Base-by-base conservation (phyloP, 2,797 vertebrate genomes). In the Okamejei kenojei region DNA sequence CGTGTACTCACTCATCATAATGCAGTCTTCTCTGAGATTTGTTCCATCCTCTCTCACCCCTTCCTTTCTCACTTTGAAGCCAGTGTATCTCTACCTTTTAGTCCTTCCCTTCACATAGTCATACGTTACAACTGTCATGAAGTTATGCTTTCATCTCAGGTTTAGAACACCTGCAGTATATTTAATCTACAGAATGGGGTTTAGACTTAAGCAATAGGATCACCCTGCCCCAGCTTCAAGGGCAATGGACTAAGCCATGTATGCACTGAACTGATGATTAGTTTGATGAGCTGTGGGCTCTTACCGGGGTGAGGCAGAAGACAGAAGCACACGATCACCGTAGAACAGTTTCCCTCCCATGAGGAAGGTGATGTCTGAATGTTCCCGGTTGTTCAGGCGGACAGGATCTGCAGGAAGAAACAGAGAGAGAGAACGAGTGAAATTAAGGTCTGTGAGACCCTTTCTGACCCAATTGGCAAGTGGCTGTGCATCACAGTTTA, bases 321-420 rank as follows among this genome's bases (percentile, higher is more conserved):
- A 96, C 90, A 97, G 96, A 95, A 97, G 94, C 93, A 97, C 97
- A 94, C 97, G 97, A 93, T 97, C 97, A 94, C 97, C 97, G 95
- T 97, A 97, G 96, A 97, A 97, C 0, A 97, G 97, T 94, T 97
- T 97, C 93, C 96, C 97, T 93, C 97, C 97, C 94, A 97, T 97
- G 94, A 97, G 95, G 95, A 97, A 97, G 0, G 97, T 97, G 32
- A 97, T 96, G 26, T 97, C 97, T 45, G 97, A 97, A 96, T 97
- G 97, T 73, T 97, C 97, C 94, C 97, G 97, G 95, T 97, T 97
- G 95, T 97, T 97, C 38, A 97, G 96, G 93, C 97, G 97, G 94
- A 96, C 96, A 7, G 97, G 96, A 93, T 97, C 97, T 97, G 94
- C 65, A 94, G 93, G 26, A 90, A 71, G 74, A 38, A 54, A 26